These are phyloP conservation scores for Anadara kagoshimensis DNA, from an alignment of 1,140 invertebrate genomes.

Conservation along the genomic window DNA sequence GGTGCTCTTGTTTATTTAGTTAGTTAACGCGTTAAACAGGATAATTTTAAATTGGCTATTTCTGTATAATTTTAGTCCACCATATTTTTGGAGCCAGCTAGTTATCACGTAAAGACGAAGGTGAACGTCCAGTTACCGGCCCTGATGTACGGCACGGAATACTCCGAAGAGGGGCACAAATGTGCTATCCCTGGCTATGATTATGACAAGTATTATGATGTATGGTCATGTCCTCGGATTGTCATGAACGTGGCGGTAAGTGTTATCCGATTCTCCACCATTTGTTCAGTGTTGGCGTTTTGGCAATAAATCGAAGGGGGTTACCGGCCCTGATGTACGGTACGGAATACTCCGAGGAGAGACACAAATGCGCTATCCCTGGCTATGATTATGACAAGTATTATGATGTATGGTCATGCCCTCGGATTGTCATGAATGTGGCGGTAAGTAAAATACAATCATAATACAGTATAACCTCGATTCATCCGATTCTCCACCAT, in stretches of 20 bases:
- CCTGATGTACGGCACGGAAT: slow-evolving; percentile 46
- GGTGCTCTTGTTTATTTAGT: too few relatives aligned
- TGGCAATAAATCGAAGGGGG: background rate
- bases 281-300: background rate
- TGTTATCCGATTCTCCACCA: background rate
- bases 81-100: slow-evolving; percentile 44
- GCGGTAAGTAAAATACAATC: slow-evolving; percentile 21
- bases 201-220: slow-evolving; percentile 40
- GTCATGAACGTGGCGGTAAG: slow-evolving; percentile 43
- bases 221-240: slow-evolving; percentile 39
- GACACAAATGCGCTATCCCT: slow-evolving; percentile 30
- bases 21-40: too few relatives aligned
- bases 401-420: slow-evolving; percentile 44
- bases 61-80: slow-evolving; percentile 22
- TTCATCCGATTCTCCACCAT: background rate
- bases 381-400: slow-evolving; percentile 41
- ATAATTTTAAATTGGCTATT: too few relatives aligned
- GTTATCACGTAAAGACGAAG: background rate
- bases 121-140: slow-evolving; percentile 32
- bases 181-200: slow-evolving; percentile 42
- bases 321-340: slow-evolving; percentile 46
- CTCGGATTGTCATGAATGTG: slow-evolving; percentile 37
- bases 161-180: slow-evolving; percentile 30
- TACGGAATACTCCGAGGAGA: slow-evolving; percentile 40
- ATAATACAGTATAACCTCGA: background rate